These are phyloP conservation scores for Scytalopus superciliaris DNA, from an alignment of 2,113 vertebrate species.

Conservation along the genomic window DNA sequence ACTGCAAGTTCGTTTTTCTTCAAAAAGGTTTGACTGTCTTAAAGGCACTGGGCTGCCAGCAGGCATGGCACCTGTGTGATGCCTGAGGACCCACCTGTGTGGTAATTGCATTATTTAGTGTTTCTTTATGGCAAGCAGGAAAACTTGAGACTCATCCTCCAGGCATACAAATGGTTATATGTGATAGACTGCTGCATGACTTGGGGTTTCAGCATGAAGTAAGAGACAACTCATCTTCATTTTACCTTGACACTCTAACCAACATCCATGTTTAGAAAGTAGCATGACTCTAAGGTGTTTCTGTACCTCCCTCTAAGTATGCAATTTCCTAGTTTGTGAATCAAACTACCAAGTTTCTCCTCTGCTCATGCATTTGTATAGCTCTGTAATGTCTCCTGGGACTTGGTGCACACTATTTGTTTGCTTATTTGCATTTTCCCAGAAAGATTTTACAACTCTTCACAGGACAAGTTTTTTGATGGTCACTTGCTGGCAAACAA, in stretches of 20 bases:
- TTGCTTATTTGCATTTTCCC: neutral
- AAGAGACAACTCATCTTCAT: neutral
- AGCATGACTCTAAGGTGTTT: neutral
- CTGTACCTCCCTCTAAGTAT: neutral
- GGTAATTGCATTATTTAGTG: neutral
- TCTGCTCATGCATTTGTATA: neutral
- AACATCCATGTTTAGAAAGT: neutral
- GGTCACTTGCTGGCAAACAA: neutral
- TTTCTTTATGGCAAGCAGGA: neutral
- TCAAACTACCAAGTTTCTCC: neutral
- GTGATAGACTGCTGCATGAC: neutral
- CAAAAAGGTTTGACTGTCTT: neutral
- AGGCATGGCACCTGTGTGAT: neutral
- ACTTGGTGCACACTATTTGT: neutral
- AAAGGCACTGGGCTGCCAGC: neutral
- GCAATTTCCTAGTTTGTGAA: neutral
- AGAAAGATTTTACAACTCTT: neutral
- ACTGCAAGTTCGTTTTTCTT: neutral
- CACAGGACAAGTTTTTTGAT: neutral
- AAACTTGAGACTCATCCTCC: neutral
- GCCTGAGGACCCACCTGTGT: neutral
- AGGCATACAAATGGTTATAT: neutral
- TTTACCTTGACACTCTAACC: neutral
- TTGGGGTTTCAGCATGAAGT: neutral
- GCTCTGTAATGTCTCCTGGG: neutral